Conservation (phyloP, 2,797 vertebrate species). For the Petrocephalus sullivani region DNA sequence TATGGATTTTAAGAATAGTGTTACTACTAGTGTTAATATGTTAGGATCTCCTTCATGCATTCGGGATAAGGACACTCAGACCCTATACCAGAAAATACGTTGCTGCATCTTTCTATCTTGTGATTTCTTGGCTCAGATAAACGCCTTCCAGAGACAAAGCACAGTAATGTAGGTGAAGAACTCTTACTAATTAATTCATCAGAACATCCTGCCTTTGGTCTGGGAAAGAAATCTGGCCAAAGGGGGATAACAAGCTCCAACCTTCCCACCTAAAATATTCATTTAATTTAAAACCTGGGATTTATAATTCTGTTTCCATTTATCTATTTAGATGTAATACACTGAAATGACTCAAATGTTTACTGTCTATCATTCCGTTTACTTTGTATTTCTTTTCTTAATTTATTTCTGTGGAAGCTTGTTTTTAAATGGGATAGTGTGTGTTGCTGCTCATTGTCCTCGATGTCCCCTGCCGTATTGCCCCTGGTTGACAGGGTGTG, state of each 20-base stretch:
- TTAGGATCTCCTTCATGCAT: background rate
- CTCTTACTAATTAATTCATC: background rate
- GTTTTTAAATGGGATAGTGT: background rate
- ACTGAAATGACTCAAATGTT: background rate
- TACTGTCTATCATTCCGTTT: background rate
- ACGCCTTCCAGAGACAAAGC: background rate
- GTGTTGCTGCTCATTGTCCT: background rate
- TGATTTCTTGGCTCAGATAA: background rate
- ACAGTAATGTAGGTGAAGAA: background rate
- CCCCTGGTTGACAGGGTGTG: background rate
- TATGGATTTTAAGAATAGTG: background rate
- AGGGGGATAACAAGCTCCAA: background rate
- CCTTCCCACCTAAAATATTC: background rate
- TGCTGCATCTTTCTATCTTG: background rate
- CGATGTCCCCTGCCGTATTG: background rate
- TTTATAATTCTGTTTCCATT: background rate
- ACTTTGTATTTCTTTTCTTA: background rate
- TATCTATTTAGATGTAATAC: background rate
- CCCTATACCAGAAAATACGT: background rate
- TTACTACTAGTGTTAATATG: background rate
- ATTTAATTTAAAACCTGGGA: background rate
- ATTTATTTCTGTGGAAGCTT: background rate
- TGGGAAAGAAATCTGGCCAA: background rate
- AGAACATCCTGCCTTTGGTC: background rate
- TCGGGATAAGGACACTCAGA: background rate